Evolutionary conservation across 2,113 vertebrate species (phyloP), one percentile per base, ranked within the genome.

Genomic region (Hymenochirus boettgeri): DNA sequence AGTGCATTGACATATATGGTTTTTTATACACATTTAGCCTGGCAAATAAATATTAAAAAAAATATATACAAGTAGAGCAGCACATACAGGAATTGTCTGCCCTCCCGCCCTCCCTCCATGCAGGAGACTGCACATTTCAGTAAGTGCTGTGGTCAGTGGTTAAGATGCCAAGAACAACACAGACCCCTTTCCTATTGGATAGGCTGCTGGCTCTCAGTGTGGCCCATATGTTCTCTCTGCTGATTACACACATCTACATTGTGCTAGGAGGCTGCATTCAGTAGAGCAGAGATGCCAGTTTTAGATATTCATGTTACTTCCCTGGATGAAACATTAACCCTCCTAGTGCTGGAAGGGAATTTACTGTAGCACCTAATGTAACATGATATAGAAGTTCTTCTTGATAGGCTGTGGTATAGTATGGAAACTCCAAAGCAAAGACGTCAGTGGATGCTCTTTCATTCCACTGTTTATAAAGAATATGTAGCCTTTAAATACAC

Each of bases 101-200:
- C 45, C 37, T 22, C 31, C 33, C 18, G 23, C 31, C 61, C 47
- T 50, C 52, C 48, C 23, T 42, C 52, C 37, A 31, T 33, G 33
- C 24, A 11, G 27, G 33, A 55, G 61, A 51, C 33, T 25, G 39
- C 52, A 46, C 33, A 57, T 37, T 58, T 17, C 22, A 47, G 24
- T 17, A 22, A 66, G 55, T 51, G 18, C 55, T 66, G 55, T 58
- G 55, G 64, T 58, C 64, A 51, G 31, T 66, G 47, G 13, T 29
- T 58, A n/a, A 4, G 31, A 58, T 39, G 64, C 64, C 64, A 66
- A 66, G 21, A 66, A 58, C 55, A 66, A 66, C 64, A 66, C 22
- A 58, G 50, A 8, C 55, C 42, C 55, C 26, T 37, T 22, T 65
- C n/a, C n/a, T n/a, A n/a, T 35, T 35, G 45, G 64, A 66, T 50